A percentile compares a stretch with the other conserved stretches of the same genome.
Conservation (phyloP, 2,888 invertebrate genomes). For the Argynnis bischoffii region DNA sequence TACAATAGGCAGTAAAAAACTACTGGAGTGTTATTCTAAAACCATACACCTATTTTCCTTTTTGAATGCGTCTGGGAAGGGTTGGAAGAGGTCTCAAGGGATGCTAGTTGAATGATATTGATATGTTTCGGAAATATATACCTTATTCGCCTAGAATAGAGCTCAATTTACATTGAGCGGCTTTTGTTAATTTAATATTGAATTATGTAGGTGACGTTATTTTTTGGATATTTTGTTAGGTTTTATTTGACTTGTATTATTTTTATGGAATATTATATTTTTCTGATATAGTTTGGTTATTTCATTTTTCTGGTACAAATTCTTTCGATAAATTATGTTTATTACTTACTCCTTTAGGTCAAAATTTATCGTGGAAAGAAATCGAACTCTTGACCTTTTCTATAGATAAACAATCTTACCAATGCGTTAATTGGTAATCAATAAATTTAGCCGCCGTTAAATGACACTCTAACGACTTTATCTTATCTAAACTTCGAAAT, state of each 20-base stretch:
- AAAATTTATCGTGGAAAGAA: no score
- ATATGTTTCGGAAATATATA: neutral
- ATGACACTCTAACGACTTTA: no score
- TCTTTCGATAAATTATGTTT: no score
- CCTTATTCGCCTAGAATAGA: neutral
- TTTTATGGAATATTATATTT: slow-evolving; percentile 15
- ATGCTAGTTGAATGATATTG: slow-evolving; percentile 25
- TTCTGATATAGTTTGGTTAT: neutral
- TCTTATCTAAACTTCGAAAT: no score
- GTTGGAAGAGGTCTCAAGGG: slow-evolving; percentile 40
- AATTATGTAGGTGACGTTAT: slow-evolving; percentile 27
- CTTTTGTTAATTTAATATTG: slow-evolving; percentile 29
- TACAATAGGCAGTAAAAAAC: slow-evolving; percentile 36
- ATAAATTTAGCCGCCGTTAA: no score
- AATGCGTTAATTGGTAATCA: no score
- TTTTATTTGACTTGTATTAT: slow-evolving; percentile 14
- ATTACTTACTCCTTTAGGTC: no score
- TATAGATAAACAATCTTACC: no score
- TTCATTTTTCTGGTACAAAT: neutral
- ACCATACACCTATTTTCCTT: slow-evolving; percentile 36
- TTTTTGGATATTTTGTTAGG: slow-evolving; percentile 5
- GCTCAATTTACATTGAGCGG: neutral
- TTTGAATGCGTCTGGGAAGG: slow-evolving; percentile 43
- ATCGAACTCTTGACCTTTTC: no score
- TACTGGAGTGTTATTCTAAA: slow-evolving; percentile 34